Conservation (phyloP, 35 echinoderm and acorn worm genomes). For the Strongylocentrotus purpuratus region DNA sequence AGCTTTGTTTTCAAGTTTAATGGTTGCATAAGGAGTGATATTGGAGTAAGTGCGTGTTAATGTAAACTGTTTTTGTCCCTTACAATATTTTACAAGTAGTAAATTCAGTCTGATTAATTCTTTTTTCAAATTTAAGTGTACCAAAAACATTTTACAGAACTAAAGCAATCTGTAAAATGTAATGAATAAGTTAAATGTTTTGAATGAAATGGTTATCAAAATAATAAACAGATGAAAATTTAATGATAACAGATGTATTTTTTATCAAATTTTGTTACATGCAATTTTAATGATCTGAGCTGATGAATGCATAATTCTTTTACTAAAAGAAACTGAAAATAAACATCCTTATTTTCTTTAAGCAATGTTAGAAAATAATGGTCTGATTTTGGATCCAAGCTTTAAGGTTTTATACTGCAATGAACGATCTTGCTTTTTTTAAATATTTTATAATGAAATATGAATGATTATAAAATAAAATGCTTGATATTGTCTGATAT, state of each 20-base stretch:
- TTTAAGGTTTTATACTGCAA: neutral
- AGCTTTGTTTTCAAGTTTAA: too few species aligned
- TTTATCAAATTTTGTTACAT: neutral
- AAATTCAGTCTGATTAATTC: too few species aligned
- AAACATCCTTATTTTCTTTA: neutral
- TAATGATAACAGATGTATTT: neutral
- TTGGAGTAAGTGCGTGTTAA: too few species aligned
- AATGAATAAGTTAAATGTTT: too few species aligned
- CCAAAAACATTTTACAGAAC: too few species aligned
- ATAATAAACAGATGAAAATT: neutral
- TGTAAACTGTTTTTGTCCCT: too few species aligned
- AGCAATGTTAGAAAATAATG: neutral
- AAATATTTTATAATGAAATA: neutral
- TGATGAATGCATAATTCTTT: neutral
- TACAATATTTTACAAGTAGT: too few species aligned
- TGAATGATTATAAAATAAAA: neutral
- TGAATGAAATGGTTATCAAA: too few species aligned
- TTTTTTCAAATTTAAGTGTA: too few species aligned
- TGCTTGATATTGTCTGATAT: neutral
- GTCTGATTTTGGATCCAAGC: neutral
- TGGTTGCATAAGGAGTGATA: too few species aligned
- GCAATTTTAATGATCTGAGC: neutral
- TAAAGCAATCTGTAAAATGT: too few species aligned
- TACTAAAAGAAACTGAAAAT: neutral
- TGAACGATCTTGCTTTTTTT: neutral